Evolutionary conservation across 2,888 invertebrate genomes (phyloP).

Genomic region (Melieria crassipennis): DNA sequence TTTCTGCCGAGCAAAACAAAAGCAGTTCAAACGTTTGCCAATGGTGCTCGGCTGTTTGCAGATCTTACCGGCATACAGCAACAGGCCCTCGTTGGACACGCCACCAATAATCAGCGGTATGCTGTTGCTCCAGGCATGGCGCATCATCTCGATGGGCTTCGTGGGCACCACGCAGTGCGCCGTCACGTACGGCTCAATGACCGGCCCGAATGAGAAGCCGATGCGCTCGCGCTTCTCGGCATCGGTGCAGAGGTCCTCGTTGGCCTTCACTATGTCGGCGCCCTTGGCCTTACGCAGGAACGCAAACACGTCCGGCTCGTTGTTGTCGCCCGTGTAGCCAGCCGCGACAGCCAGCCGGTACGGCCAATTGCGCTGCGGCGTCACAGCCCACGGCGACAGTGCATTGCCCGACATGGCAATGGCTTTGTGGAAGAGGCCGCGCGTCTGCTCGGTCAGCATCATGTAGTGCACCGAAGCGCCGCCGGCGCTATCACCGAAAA

Average conservation of each 20-base stretch:
- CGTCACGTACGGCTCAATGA: slow-evolving; percentile 62
- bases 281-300: slow-evolving; percentile 60
- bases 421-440: slow-evolving; percentile 63
- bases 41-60: not conserved
- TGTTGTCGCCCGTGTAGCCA: slow-evolving; percentile 59
- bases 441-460: slow-evolving; percentile 67
- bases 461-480: slow-evolving; percentile 67
- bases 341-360: slow-evolving; percentile 59
- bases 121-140: slow-evolving; percentile 61
- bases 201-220: slow-evolving; percentile 63
- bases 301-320: slow-evolving; percentile 58
- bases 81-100: slow-evolving; percentile 62
- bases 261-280: slow-evolving; percentile 57
- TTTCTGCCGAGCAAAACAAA: slow-evolving; percentile 46
- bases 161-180: slow-evolving; percentile 60
- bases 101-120: slow-evolving; percentile 64
- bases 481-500: slow-evolving; percentile 69
- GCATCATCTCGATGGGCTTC: slow-evolving; percentile 61
- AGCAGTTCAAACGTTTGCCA: not conserved
- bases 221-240: slow-evolving; percentile 60
- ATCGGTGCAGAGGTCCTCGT: slow-evolving; percentile 58
- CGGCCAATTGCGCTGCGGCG: slow-evolving; percentile 60
- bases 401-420: slow-evolving; percentile 64
- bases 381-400: slow-evolving; percentile 61
- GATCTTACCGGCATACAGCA: slow-evolving; percentile 54